Base-by-base conservation (phyloP, 2,797 vertebrate species). In the Amphiprion clarkii region DNA sequence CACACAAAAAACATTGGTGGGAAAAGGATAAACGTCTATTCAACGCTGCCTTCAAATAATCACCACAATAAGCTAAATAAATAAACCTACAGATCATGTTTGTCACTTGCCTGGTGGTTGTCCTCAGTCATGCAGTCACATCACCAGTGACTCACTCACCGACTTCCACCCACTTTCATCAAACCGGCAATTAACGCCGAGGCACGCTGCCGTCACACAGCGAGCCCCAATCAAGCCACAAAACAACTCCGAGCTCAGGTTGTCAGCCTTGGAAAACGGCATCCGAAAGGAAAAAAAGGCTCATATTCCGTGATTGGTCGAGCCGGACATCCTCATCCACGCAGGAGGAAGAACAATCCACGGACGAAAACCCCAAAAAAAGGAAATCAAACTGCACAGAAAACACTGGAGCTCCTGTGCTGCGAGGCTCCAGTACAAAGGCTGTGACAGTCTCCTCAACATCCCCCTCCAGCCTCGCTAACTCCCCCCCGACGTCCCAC, bases 401-500 rank as follows among this genome's bases (percentile, higher is more conserved):
- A 13, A 70, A 67, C 64, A 82, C 63, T 64, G 52, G 76, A 76
- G 82, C 76, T 36, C 33, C 33, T 14, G 66, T 44, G 81, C 7
- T 27, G 85, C 71, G 74, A 75, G 72, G 71, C 74, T 77, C 42
- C 42, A 55, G 66, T 53, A 54, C 64, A 72, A 78, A 78, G 54
- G 40, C 78, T 71, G 74, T 61, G 83, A 85, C 86, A 80, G 76
- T 74, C 81, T 87, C 73, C 76, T 75, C 83, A 87, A 25, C 70
- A 21, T 40, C 78, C 67, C 72, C 53, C 44, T 19, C 11, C 52
- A 0, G n/a, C 60, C 49, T 56, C 71, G 72, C 61, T 29, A 27
- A 56, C 49, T 72, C 76, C 79, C 76, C 78, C 70, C 79, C 65
- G 76, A 76, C 51, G 77, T 85, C 89, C 83, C 88, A 83, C 86